phyloP scores from a whole-genome alignment of 2,797 vertebrate species.

The Mormyrus hasselquistii region DNA sequence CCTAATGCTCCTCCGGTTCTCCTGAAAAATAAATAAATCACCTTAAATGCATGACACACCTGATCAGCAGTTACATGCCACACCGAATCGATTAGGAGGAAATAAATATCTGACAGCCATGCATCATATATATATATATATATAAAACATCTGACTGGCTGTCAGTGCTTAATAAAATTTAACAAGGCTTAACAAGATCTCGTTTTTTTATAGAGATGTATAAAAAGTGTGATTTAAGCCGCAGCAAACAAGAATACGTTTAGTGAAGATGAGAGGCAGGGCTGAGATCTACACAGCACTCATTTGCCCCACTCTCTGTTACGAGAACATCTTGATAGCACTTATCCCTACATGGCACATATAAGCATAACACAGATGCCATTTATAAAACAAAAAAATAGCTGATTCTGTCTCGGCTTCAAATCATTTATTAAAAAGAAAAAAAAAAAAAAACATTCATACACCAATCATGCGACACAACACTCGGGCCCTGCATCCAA shows the following conservation, averaged over 20 bases:
- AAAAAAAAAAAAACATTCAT: not conserved
- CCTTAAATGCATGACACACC: not conserved
- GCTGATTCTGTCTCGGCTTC: not conserved
- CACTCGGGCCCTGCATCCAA: not conserved
- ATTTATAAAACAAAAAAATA: not conserved
- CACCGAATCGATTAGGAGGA: not conserved
- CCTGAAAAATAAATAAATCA: not conserved
- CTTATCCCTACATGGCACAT: not conserved
- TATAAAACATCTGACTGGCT: not conserved
- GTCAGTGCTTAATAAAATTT: not conserved
- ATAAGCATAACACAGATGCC: not conserved
- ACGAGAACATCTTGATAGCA: not conserved
- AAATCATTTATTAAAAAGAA: not conserved
- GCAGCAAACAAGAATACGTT: not conserved
- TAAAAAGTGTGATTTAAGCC: not conserved
- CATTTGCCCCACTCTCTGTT: not conserved
- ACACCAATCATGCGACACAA: not conserved
- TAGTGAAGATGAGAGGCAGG: not conserved
- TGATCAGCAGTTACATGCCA: not conserved
- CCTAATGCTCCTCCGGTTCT: not conserved
- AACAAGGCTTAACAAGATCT: not conserved
- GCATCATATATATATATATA: not conserved
- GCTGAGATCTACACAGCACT: not conserved
- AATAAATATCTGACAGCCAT: not conserved
- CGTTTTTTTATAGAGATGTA: not conserved